A percentile compares a stretch with the other conserved stretches of the same genome.
These are phyloP conservation scores for Cryptoprocta ferox DNA, from an alignment of 2,797 vertebrate genomes.

Conservation along the genomic window DNA sequence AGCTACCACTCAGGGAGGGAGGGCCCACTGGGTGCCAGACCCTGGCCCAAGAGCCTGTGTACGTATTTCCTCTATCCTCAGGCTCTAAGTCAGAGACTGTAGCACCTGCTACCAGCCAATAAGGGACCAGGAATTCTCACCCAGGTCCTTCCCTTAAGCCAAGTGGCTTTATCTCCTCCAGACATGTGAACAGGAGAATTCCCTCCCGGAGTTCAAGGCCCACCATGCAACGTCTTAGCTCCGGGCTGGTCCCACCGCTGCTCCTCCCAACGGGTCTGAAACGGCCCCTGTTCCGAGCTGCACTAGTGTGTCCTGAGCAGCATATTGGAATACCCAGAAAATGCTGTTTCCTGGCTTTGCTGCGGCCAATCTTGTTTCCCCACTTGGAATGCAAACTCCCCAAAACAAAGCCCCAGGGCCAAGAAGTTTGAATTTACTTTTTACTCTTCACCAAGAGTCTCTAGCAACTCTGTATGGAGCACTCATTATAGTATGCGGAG, in stretches of 20 bases:
- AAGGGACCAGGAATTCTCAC: background rate
- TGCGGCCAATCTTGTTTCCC: background rate
- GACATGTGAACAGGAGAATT: too few species aligned
- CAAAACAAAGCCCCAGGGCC: background rate
- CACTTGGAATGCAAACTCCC: background rate
- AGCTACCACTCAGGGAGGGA: too few species aligned
- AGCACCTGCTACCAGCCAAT: background rate
- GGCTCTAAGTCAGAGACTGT: background rate
- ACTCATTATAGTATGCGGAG: background rate
- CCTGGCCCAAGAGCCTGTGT: background rate
- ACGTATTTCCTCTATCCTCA: background rate
- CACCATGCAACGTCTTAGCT: accelerated
- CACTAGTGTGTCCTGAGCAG: background rate
- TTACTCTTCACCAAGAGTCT: background rate
- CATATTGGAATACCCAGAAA: background rate
- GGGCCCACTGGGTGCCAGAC: background rate
- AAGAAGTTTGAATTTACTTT: background rate
- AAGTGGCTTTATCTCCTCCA: background rate
- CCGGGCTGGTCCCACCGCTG: too few species aligned
- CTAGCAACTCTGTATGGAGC: background rate
- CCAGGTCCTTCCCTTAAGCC: background rate
- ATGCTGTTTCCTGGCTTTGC: background rate
- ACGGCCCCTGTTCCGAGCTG: background rate
- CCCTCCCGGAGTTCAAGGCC: background rate
- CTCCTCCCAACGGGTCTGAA: background rate